These are phyloP conservation scores for Apeira syringaria DNA, from an alignment of 2,888 invertebrate genomes.

Conservation along the genomic window DNA sequence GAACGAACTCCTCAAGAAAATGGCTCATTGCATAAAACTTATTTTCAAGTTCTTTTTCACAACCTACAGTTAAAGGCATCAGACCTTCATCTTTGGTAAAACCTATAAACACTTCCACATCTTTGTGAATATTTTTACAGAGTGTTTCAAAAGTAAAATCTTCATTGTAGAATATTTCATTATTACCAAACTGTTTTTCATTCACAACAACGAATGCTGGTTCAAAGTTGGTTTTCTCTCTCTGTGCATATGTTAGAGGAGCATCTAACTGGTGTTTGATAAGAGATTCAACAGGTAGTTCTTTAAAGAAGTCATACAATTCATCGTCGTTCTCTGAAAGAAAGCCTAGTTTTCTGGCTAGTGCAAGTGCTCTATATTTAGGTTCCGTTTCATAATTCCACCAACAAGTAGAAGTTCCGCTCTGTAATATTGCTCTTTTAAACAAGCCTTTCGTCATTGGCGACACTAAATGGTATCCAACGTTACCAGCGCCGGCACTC, in stretches of 20 bases:
- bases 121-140: constrained; percentile 70
- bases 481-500: constrained; percentile 50
- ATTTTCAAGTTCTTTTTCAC: constrained; percentile 12
- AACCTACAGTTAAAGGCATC: constrained; percentile 8
- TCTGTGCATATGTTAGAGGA: constrained; percentile 36
- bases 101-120: constrained; percentile 83
- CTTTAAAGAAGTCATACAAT: constrained; percentile 42
- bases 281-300: constrained; percentile 34
- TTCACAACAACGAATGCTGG: constrained; percentile 36
- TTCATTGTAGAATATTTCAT: constrained; percentile 49
- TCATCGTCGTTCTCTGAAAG: constrained; percentile 39
- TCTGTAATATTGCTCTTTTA: constrained; percentile 84
- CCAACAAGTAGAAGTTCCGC: constrained; percentile 84
- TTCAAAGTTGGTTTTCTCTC: constrained; percentile 14
- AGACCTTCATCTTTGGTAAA: constrained; percentile 22
- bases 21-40: constrained; percentile 14
- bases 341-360: constrained; percentile 46
- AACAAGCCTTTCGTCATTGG: constrained; percentile 60
- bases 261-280: constrained; percentile 13
- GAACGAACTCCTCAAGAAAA: constrained; percentile 30
- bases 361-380: constrained; percentile 58
- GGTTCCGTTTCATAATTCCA: constrained; percentile 79
- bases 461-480: constrained; percentile 48
- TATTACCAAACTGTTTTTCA: constrained; percentile 45
- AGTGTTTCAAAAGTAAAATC: constrained; percentile 47